Conservation (phyloP, 1,140 invertebrate genomes). For the Drosophila prosaltans region DNA sequence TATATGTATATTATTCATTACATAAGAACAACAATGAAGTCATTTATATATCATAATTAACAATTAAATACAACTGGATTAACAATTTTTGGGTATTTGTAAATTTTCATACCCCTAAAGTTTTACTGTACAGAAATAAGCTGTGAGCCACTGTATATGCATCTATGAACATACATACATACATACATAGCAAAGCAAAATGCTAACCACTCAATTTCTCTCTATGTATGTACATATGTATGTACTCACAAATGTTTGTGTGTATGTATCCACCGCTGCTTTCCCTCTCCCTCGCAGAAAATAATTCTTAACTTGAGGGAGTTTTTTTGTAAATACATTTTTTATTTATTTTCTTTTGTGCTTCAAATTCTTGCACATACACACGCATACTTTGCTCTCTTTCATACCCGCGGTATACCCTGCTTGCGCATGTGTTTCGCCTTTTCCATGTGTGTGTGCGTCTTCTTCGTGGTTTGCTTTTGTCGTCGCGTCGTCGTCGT, state of each 20-base stretch:
- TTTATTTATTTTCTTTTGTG: slow-evolving; percentile 75
- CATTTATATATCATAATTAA: no score
- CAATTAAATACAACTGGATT: no score
- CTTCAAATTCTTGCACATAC: slow-evolving; percentile 34
- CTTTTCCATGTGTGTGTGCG: slow-evolving; percentile 41
- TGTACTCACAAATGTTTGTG: no score
- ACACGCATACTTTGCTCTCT: slow-evolving; percentile 30
- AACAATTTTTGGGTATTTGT: no score
- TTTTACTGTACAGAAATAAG: no score
- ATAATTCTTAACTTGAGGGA: slow-evolving; percentile 50
- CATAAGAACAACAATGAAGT: no score
- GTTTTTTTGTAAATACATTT: slow-evolving; percentile 56
- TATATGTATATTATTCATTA: no score
- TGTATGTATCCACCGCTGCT: not conserved
- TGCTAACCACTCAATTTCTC: slow-evolving; percentile 36
- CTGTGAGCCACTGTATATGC: no score
- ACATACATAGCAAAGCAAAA: slow-evolving; percentile 25
- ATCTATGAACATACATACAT: not conserved
- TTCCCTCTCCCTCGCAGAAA: slow-evolving; percentile 29
- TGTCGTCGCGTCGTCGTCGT: slow-evolving; percentile 28
- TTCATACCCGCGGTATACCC: slow-evolving; percentile 24
- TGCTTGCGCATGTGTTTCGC: slow-evolving; percentile 65
- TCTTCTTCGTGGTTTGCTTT: slow-evolving; percentile 53
- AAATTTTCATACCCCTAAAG: no score
- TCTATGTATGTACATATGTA: not conserved